phyloP scores from a whole-genome alignment of 2,888 invertebrate species.

The Lithophane leautieri region DNA sequence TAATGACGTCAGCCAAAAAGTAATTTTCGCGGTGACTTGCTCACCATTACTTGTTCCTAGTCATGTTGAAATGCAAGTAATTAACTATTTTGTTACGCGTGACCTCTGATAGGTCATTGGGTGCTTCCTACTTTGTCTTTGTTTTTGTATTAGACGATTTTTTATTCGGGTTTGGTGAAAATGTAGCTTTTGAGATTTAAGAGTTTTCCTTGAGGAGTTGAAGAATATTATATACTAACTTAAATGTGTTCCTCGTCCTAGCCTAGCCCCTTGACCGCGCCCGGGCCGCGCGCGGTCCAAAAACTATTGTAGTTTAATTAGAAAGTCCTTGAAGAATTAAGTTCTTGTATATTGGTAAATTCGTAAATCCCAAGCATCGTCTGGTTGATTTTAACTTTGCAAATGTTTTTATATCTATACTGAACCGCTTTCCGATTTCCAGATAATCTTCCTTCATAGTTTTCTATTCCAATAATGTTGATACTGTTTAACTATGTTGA shows the following conservation, averaged over 20 bases:
- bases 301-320: too few species aligned
- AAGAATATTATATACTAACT: too few species aligned
- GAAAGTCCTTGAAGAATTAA: too few species aligned
- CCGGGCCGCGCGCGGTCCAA: too few species aligned
- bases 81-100: constrained; percentile 73
- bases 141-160: not conserved
- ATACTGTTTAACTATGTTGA: not conserved
- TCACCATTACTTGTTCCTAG: constrained; percentile 65
- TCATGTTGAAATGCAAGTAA: constrained; percentile 72
- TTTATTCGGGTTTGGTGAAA: not conserved
- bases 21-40: constrained; percentile 83
- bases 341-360: not conserved
- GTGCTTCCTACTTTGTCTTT: constrained; percentile 19
- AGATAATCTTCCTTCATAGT: not conserved
- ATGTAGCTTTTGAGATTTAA: not conserved
- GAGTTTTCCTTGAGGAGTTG: too few species aligned
- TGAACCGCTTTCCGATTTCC: not conserved
- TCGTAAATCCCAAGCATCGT: not conserved
- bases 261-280: not conserved
- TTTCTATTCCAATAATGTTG: too few species aligned
- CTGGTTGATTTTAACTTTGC: too few species aligned
- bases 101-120: constrained; percentile 58
- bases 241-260: not conserved
- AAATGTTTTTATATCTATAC: not conserved
- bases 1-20: constrained; percentile 82